Conservation (phyloP, 2,888 invertebrate species). For the Hydrotaea cyrtoneurina region DNA sequence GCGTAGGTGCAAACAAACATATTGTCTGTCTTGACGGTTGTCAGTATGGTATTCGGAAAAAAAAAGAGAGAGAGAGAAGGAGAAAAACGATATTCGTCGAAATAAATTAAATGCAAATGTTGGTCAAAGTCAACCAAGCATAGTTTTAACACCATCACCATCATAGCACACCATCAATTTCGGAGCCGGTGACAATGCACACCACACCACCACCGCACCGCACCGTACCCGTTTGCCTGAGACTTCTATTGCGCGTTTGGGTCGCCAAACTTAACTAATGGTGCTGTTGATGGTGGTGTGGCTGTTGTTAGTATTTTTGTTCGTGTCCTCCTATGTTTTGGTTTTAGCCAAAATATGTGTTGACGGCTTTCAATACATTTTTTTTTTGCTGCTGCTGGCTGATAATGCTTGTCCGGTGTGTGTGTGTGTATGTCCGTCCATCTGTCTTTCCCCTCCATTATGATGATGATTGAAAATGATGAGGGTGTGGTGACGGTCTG, state of each 20-base stretch:
- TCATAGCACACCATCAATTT: slow-evolving; percentile 28
- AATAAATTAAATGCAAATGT: slow-evolving; percentile 69
- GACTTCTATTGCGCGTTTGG: neutral
- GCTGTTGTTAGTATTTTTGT: slow-evolving; percentile 15
- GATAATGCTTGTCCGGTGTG: neutral
- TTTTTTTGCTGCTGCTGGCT: no score
- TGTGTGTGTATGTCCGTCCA: slow-evolving; percentile 30
- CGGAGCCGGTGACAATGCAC: slow-evolving; percentile 30
- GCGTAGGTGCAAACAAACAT: neutral
- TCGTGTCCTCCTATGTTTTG: slow-evolving; percentile 7
- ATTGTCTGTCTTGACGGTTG: neutral
- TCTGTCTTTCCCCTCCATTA: slow-evolving; percentile 31
- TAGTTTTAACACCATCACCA: slow-evolving; percentile 31
- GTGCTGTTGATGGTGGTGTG: neutral
- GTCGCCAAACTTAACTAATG: slow-evolving; percentile 18
- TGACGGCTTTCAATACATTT: slow-evolving; percentile 6
- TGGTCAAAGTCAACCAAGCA: slow-evolving; percentile 69
- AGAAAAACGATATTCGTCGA: slow-evolving; percentile 17
- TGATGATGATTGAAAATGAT: slow-evolving; percentile 43
- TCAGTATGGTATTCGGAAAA: neutral
- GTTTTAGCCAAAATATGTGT: neutral
- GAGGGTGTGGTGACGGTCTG: slow-evolving; percentile 53
- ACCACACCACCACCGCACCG: neutral
- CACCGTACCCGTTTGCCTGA: no score
- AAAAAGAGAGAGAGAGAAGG: neutral